Evolutionary conservation across 2,888 invertebrate species (phyloP), one percentile per base, ranked within the genome.

Genomic region (Hipparchia semele): DNA sequence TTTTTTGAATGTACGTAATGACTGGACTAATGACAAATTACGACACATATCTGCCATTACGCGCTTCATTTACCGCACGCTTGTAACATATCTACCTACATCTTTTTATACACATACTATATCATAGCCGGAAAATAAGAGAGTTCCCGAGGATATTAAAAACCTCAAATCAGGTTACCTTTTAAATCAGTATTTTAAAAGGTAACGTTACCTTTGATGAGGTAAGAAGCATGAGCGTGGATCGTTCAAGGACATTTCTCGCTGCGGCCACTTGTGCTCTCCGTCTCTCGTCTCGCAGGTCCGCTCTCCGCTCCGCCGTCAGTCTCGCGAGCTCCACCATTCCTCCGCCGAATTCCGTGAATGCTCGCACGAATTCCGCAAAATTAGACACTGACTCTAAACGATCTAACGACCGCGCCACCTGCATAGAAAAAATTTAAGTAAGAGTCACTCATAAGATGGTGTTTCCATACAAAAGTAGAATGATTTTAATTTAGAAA

Each of bases 241-340:
- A 99, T 78, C 99, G 95, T 90, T 99, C 99, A 33, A 99, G 95
- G 74, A 99, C 98, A 83, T 98, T 98, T 80, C 99, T 95, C 0
- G 99, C 99, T 45, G 99, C 98, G 9, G 98, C 97, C 96, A 99
- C 99, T 94, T 99, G 99, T 12, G 99, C 98, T 83, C 98, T 94
- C 80, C 99, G 95, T 82, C 99, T 95, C 89, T 99, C 99, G 90
- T 99, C 99, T 82, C 98, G 97, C 73, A 98, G 94, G 86, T 98
- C 98, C 84, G 98, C 98, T 83, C 97, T 95, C 76, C 96, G 90
- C 84, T 96, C 96, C 56, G 95, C 99, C 33, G 99, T 98, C 75
- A 99, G 95, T 87, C 99, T 98, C 45, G 99, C 99, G 80, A 99
- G 94, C 88, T 99, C 99, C 78, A 99, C 99, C 99, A 99, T 99